A percentile compares a stretch with the other conserved stretches of the same genome.
Conservation (phyloP, 2,888 invertebrate species). For the Eupsilia transversa region DNA sequence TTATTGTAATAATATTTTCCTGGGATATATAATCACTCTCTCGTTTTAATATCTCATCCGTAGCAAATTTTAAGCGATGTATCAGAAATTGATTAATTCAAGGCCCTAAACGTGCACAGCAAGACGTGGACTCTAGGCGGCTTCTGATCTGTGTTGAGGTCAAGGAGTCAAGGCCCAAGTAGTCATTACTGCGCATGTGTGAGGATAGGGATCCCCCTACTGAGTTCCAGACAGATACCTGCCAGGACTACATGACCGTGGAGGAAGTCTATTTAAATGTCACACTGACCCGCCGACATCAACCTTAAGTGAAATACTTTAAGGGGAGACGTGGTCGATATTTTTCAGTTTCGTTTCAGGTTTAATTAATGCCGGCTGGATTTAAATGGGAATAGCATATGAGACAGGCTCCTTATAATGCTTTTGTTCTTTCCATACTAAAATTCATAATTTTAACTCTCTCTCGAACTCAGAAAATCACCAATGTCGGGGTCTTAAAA, state of each 20-base stretch:
- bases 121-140: neutral
- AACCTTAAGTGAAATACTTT: no score
- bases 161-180: constrained; percentile 19
- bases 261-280: constrained; percentile 1
- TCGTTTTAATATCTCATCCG: neutral
- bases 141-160: neutral
- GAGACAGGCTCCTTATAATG: neutral
- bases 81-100: no score
- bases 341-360: constrained; percentile 9
- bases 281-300: constrained; percentile 10
- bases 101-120: neutral
- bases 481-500: neutral
- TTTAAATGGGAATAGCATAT: neutral
- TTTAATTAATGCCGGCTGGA: neutral
- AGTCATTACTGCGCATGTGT: constrained; percentile 30
- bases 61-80: neutral
- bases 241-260: constrained; percentile 9
- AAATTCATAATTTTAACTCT: neutral
- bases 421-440: neutral
- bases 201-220: neutral
- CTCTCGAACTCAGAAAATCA: neutral
- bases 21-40: neutral
- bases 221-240: constrained; percentile 9
- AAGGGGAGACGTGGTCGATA: neutral
- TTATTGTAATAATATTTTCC: neutral